Base-by-base conservation (phyloP, 2,888 invertebrate genomes). In the Uropetala carovei region DNA sequence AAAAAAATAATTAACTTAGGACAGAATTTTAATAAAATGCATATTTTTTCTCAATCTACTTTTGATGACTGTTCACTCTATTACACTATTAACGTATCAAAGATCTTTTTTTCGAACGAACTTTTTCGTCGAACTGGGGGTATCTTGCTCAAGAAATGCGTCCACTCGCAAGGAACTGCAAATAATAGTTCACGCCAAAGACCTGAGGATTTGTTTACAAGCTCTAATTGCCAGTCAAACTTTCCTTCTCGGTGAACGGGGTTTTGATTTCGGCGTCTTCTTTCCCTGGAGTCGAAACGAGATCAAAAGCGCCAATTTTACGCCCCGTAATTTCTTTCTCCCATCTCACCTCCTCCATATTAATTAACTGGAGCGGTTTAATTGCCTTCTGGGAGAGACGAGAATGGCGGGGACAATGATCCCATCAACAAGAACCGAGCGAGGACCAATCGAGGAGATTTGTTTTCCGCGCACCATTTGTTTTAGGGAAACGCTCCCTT, bases 221-320 rank as follows among this genome's bases (percentile, higher is more conserved):
- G 30, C 64, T 16, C n/a, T 89, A 89, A 89, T 89, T 89, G 64
- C 64, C n/a, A 16, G 60, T 30, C 30, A 89, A 89, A 89, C 64
- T 43, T 56, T 11, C 18, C 64, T 89, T 83, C 83, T 83, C 57
- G 56, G n/a, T 0, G 16, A 56, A 56, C 9, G 83, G 57, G 57
- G 57, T 83, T 43, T n/a, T 64, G 43, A 89, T 89, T 43, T 89
- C 68, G 10, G 10, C n/a, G 56, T n/a, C 43, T 60, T 68, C 89
- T n/a, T 86, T 60, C 30, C 3, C 43, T 18, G 68, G n/a, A 56
- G 43, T n/a, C 64, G 7, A 59, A 30, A 30, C 30, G 64, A 68
- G 89, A 89, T 89, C 64, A 89, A 43, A 68, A 68, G 43, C 16
- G 13, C 1, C 64, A 30, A 14, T 89, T 43, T n/a, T 30, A 43